These are phyloP conservation scores for Ramphastos sulfuratus DNA, from an alignment of 2,113 vertebrate genomes.

Conservation along the genomic window DNA sequence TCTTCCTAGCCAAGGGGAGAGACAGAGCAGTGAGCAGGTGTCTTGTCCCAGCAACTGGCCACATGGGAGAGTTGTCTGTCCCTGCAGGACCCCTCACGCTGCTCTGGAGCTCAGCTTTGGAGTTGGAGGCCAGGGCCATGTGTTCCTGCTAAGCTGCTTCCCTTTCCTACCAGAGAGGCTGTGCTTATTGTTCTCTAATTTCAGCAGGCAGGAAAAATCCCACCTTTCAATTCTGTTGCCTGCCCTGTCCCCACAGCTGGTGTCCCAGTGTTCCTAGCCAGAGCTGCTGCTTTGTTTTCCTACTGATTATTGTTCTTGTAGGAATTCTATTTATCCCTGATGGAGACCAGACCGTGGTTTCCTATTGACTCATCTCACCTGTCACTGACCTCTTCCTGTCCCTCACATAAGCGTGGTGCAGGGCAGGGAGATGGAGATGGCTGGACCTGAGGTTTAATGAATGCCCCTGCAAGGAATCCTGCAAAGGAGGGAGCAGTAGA, in stretches of 20 bases:
- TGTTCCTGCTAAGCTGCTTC: constrained; percentile 22
- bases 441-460: background rate
- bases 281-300: background rate
- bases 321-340: background rate
- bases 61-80: background rate
- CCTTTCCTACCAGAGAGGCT: background rate
- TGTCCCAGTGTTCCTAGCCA: background rate
- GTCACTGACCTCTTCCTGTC: background rate
- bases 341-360: constrained; percentile 55
- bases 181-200: constrained; percentile 44
- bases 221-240: background rate
- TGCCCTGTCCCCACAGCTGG: constrained; percentile 21
- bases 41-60: fast-evolving
- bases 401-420: background rate
- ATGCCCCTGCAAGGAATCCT: fast-evolving
- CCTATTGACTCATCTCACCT: constrained; percentile 50
- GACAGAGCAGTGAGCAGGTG: background rate
- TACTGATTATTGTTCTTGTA: background rate
- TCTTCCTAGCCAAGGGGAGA: background rate
- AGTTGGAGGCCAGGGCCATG: fast-evolving
- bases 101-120: background rate
- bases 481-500: background rate
- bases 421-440: background rate
- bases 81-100: fast-evolving
- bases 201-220: constrained; percentile 25